A percentile compares a stretch with the other conserved stretches of the same genome.
phyloP scores from a whole-genome alignment of 2,113 vertebrate genomes.

The Pelecanus crispus region DNA sequence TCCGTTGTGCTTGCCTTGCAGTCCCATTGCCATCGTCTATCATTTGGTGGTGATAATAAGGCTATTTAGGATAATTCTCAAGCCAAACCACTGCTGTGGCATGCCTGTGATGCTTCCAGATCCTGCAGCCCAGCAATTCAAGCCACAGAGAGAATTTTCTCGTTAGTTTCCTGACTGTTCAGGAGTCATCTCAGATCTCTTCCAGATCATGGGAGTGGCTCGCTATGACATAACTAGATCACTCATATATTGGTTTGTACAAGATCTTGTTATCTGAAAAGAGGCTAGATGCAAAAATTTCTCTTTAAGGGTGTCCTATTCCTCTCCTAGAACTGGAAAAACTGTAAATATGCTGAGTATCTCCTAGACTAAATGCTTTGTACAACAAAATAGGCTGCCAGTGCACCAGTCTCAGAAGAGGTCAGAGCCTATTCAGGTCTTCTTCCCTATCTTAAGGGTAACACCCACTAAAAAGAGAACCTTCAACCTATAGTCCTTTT shows the following conservation, averaged over 20 bases:
- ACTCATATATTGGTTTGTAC: background rate
- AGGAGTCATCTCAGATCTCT: background rate
- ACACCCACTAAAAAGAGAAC: background rate
- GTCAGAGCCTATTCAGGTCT: background rate
- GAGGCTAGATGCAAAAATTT: background rate
- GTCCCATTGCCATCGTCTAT: background rate
- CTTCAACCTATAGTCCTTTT: background rate
- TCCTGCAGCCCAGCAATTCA: background rate
- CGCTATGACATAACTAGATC: background rate
- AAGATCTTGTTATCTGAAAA: background rate
- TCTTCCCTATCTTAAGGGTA: background rate
- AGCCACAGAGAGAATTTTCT: background rate
- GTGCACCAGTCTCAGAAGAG: background rate
- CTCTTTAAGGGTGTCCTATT: background rate
- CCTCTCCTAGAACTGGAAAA: background rate
- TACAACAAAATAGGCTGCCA: background rate
- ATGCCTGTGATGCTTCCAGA: background rate
- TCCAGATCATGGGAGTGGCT: background rate
- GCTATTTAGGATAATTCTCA: slow-evolving; percentile 1
- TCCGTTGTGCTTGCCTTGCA: background rate
- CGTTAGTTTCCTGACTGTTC: background rate
- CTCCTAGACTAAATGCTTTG: background rate
- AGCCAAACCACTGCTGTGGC: background rate
- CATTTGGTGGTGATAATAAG: background rate
- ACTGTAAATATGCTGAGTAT: background rate